These are phyloP conservation scores for Drosophila malerkotliana DNA, from an alignment of 1,140 invertebrate genomes.

Conservation along the genomic window DNA sequence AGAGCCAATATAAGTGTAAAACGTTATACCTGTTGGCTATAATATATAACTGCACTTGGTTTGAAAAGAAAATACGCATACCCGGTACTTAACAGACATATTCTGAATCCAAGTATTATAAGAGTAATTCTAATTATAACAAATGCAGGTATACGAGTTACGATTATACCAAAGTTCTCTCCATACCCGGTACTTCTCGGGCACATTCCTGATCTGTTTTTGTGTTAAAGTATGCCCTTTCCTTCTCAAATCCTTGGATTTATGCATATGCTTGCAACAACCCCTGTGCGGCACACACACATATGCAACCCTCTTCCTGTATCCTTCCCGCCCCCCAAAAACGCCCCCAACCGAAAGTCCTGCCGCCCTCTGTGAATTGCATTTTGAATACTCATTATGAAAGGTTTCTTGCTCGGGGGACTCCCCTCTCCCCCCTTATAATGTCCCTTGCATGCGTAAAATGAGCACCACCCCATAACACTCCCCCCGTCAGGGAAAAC, in stretches of 20 bases:
- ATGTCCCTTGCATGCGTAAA: constrained; percentile 25
- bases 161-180: too few relatives aligned
- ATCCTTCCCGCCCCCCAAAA: not conserved
- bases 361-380: constrained; percentile 51
- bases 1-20: too few relatives aligned
- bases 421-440: not conserved
- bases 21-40: too few relatives aligned
- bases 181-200: too few relatives aligned
- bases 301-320: constrained; percentile 47
- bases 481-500: constrained; percentile 18
- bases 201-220: too few relatives aligned
- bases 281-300: constrained; percentile 16
- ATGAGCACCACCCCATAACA: constrained; percentile 16
- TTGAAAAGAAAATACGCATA: too few relatives aligned
- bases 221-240: too few relatives aligned
- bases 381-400: constrained; percentile 77
- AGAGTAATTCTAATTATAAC: too few relatives aligned
- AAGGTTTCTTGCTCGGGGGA: constrained; percentile 44
- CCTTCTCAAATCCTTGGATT: constrained; percentile 21
- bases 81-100: too few relatives aligned
- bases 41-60: too few relatives aligned
- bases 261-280: constrained; percentile 34
- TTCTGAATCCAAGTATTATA: too few relatives aligned
- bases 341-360: not conserved
- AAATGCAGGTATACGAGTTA: not conserved